Conservation (phyloP, 2,113 vertebrate genomes). For the Murina feae region DNA sequence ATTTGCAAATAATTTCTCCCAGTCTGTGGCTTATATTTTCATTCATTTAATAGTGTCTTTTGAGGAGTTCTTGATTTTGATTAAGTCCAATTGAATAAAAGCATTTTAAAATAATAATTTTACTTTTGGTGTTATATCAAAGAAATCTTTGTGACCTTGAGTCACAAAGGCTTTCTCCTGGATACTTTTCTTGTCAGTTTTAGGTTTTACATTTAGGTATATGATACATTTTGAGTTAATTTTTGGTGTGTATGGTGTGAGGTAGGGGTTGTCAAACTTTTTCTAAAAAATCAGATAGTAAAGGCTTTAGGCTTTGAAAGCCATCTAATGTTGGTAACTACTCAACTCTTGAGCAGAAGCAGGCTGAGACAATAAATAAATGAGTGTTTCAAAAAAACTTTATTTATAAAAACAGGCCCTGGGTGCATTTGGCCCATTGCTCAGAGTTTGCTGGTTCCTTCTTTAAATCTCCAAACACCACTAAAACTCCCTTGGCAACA, state of each 20-base stretch:
- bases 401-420: conserved; percentile 29
- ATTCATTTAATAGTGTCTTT: conserved; percentile 14
- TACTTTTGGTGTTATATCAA: neutral
- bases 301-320: neutral
- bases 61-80: conserved; percentile 8
- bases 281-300: neutral
- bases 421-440: neutral
- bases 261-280: neutral
- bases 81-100: neutral
- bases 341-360: neutral
- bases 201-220: neutral
- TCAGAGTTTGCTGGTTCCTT: neutral
- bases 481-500: neutral
- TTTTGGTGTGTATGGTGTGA: neutral
- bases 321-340: neutral
- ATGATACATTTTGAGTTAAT: neutral
- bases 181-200: neutral
- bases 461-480: neutral
- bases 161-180: conserved; percentile 3
- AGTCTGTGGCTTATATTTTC: neutral
- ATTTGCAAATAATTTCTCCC: neutral
- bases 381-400: neutral
- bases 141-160: neutral
- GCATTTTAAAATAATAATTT: neutral
- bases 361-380: neutral